These are phyloP conservation scores for Oscheius onirici DNA, from an alignment of 2,888 invertebrate species.

Conservation along the genomic window DNA sequence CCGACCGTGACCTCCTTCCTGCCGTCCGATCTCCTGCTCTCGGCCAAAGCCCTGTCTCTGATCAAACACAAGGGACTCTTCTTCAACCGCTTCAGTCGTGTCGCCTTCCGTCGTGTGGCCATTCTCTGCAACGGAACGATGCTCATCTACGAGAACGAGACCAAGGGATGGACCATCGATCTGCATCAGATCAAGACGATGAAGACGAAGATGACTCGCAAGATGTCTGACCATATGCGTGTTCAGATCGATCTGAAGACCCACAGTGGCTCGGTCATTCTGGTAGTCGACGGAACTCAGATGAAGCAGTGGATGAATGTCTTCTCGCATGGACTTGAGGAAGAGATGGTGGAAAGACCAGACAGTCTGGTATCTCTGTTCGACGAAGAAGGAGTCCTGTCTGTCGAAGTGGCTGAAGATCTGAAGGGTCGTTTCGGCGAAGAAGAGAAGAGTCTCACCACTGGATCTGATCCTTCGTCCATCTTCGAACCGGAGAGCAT, in stretches of 20 bases:
- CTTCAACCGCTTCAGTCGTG: conserved; percentile 5
- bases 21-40: background rate
- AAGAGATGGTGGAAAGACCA: background rate
- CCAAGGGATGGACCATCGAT: background rate
- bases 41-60: background rate
- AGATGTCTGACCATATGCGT: background rate
- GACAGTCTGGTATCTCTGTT: background rate
- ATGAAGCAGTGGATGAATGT: background rate
- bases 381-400: conserved; percentile 11
- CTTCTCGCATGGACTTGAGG: background rate
- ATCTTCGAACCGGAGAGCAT: background rate
- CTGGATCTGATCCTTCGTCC: background rate
- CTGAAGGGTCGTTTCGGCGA: background rate
- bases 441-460: background rate
- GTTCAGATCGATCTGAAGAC: conserved; percentile 10
- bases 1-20: background rate
- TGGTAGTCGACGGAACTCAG: background rate
- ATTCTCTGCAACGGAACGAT: conserved; percentile 10
- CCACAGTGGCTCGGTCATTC: background rate
- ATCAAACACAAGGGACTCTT: conserved; percentile 8
- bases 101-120: conserved; percentile 6
- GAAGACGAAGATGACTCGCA: background rate
- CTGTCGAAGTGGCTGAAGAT: background rate
- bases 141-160: background rate
- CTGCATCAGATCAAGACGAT: background rate